phyloP scores from a whole-genome alignment of 2,797 vertebrate species.

The Monodelphis domestica region DNA sequence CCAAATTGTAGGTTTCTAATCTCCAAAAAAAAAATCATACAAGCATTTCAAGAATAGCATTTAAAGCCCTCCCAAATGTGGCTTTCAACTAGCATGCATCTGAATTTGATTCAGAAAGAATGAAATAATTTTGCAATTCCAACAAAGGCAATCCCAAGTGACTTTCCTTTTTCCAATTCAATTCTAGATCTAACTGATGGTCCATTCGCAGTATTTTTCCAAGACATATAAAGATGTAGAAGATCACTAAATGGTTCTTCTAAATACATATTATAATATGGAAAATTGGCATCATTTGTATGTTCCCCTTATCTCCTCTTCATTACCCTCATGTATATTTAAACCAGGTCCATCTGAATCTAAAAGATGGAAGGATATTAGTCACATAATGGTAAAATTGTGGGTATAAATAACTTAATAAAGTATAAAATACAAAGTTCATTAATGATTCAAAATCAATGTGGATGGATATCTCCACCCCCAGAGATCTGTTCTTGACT shows the following conservation, averaged over 20 bases:
- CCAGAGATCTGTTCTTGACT: background rate
- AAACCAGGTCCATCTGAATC: background rate
- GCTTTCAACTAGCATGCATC: background rate
- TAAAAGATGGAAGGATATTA: background rate
- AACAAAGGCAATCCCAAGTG: background rate
- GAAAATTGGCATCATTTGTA: background rate
- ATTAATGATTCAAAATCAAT: background rate
- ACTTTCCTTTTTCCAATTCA: background rate
- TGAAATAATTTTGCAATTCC: background rate
- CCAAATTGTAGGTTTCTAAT: background rate
- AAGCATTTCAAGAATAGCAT: background rate
- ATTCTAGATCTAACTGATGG: background rate
- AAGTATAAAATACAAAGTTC: background rate
- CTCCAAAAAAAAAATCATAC: background rate
- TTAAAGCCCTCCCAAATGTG: background rate
- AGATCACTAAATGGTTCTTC: background rate
- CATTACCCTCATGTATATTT: background rate
- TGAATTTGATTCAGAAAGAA: background rate
- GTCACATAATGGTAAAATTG: background rate
- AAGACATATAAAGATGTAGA: background rate
- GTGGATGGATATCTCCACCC: background rate
- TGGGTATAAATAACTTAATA: background rate
- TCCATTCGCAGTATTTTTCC: background rate
- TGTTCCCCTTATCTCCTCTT: background rate
- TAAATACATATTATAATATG: background rate